Percentiles rank a stretch among this genome's conserved stretches.
phyloP scores from a whole-genome alignment of 2,888 invertebrate genomes.

The Pseudoips prasinana region DNA sequence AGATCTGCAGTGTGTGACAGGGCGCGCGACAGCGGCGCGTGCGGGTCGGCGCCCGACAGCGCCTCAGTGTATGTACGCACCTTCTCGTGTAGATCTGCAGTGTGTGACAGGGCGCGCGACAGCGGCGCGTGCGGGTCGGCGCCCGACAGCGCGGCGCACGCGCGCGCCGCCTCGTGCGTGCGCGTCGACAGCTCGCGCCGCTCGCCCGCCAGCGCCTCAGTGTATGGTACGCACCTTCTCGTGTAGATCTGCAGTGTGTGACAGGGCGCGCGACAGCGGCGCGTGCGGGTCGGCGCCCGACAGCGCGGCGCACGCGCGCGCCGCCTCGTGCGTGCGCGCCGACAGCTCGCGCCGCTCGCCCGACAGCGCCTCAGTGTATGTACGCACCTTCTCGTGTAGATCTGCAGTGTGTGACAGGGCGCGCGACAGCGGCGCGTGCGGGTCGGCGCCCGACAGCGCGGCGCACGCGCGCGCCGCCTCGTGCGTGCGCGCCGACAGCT shows the following conservation, averaged over 20 bases:
- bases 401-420: constrained; percentile 87
- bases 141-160: constrained; percentile 71
- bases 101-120: constrained; percentile 74
- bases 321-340: too few species aligned
- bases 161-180: too few species aligned
- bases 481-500: constrained; percentile 89
- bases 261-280: too few species aligned
- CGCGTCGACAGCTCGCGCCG: too few species aligned
- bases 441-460: constrained; percentile 94
- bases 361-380: constrained; percentile 86
- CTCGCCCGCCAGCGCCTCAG: constrained; percentile 93
- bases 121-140: constrained; percentile 94
- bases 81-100: constrained; percentile 90
- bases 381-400: constrained; percentile 84
- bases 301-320: too few species aligned
- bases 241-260: too few species aligned
- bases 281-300: too few species aligned
- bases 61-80: constrained; percentile 91
- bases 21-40: constrained; percentile 91
- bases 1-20: not conserved
- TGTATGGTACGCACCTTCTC: too few species aligned
- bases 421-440: constrained; percentile 91
- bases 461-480: constrained; percentile 93
- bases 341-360: not conserved
- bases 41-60: constrained; percentile 93